These are phyloP conservation scores for Gibbula magus DNA, from an alignment of 2,888 invertebrate species.

Conservation along the genomic window DNA sequence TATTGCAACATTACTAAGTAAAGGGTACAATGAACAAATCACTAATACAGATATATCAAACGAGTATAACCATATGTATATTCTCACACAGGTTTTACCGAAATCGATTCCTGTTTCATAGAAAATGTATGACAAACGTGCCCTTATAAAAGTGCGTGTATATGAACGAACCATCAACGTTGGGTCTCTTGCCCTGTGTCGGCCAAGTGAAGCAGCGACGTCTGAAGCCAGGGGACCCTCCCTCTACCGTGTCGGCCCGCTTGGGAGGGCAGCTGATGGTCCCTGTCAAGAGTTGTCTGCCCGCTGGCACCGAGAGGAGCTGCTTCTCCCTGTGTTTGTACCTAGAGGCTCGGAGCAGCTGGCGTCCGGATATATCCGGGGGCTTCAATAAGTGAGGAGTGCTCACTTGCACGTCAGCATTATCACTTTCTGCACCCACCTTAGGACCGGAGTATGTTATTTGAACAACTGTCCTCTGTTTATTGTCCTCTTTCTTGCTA, in stretches of 20 bases:
- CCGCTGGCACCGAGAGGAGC: not conserved
- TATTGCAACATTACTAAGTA: too few relatives aligned
- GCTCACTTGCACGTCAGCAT: not conserved
- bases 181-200: not conserved
- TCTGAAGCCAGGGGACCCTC: not conserved
- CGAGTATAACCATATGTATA: too few relatives aligned
- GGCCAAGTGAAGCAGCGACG: conserved; percentile 9
- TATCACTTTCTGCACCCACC: not conserved
- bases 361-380: conserved; percentile 37
- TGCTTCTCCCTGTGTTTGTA: conserved; percentile 36
- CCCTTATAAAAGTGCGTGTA: not conserved
- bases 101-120: too few relatives aligned
- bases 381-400: conserved; percentile 2
- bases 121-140: too few relatives aligned
- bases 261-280: conserved; percentile 47
- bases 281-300: conserved; percentile 33
- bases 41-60: not conserved
- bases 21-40: too few relatives aligned
- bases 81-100: too few relatives aligned
- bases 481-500: not conserved
- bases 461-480: not conserved
- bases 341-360: conserved; percentile 42
- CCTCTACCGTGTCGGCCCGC: conserved; percentile 14
- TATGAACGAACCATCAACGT: not conserved
- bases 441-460: not conserved